Evolutionary conservation across 1,140 invertebrate genomes (phyloP).

Genomic region (Thaumatotibia leucotreta): DNA sequence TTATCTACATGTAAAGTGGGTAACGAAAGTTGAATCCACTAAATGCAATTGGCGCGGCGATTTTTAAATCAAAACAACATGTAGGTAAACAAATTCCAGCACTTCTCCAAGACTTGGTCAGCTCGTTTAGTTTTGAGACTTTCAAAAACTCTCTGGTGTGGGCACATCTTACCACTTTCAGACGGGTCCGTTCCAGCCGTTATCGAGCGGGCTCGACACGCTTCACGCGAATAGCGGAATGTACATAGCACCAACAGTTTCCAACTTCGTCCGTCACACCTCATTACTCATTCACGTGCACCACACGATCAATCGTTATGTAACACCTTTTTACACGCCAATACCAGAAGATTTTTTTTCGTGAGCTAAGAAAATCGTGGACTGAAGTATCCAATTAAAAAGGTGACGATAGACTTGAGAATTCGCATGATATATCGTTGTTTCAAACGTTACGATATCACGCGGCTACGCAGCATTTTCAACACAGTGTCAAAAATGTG

Average conservation of each 20-base stretch:
- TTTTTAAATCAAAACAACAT: too few species aligned
- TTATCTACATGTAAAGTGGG: too few species aligned
- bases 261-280: not conserved
- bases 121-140: too few species aligned
- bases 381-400: not conserved
- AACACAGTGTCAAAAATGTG: too few species aligned
- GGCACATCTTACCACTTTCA: too few species aligned
- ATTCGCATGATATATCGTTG: not conserved
- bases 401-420: not conserved
- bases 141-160: too few species aligned
- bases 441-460: too few species aligned
- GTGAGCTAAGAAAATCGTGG: not conserved
- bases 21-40: too few species aligned
- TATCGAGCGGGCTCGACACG: not conserved
- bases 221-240: slow-evolving; percentile 9
- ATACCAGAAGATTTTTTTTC: not conserved
- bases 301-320: slow-evolving; percentile 7
- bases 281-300: slow-evolving; percentile 5
- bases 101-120: too few species aligned
- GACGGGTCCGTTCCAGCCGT: not conserved
- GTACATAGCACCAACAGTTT: slow-evolving; percentile 1
- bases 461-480: too few species aligned
- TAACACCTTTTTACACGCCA: not conserved
- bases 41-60: too few species aligned
- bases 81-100: too few species aligned